Percentiles rank a stretch among this genome's conserved stretches.
These are phyloP conservation scores for Halocynthia aurantium DNA, from an alignment of 23 tunicate genomes.

Conservation along the genomic window DNA sequence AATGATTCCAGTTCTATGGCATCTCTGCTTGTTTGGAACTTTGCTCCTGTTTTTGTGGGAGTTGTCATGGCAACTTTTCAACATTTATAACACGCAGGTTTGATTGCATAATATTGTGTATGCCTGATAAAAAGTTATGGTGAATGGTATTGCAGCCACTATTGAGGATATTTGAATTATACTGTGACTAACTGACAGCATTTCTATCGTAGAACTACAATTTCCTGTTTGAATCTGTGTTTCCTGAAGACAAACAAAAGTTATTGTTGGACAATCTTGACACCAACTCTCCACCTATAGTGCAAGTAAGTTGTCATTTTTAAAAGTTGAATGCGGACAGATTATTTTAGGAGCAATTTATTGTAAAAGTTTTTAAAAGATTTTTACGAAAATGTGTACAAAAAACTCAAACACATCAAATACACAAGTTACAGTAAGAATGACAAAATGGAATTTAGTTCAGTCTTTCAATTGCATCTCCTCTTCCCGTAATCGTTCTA, in stretches of 20 bases:
- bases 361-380: no score
- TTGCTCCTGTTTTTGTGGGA: constrained; percentile 31
- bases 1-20: constrained; percentile 36
- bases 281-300: constrained; percentile 33
- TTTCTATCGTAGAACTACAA: constrained; percentile 21
- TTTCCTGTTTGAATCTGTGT: constrained; percentile 57
- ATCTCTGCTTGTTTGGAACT: constrained; percentile 44
- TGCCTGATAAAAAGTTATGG: not conserved
- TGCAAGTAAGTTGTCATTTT: constrained; percentile 16
- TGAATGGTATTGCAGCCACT: not conserved
- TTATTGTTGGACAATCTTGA: constrained; percentile 35
- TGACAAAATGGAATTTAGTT: not conserved
- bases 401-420: no score
- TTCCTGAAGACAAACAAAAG: constrained; percentile 54
- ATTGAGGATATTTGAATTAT: not conserved
- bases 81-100: constrained; percentile 44
- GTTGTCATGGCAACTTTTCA: constrained; percentile 64
- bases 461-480: not conserved
- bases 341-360: no score
- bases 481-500: constrained; percentile 5
- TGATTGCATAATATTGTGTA: not conserved
- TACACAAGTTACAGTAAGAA: no score
- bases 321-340: no score
- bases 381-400: no score
- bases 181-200: not conserved